Conservation (phyloP, 2,113 vertebrate species). For the Pardalotus punctatus region DNA sequence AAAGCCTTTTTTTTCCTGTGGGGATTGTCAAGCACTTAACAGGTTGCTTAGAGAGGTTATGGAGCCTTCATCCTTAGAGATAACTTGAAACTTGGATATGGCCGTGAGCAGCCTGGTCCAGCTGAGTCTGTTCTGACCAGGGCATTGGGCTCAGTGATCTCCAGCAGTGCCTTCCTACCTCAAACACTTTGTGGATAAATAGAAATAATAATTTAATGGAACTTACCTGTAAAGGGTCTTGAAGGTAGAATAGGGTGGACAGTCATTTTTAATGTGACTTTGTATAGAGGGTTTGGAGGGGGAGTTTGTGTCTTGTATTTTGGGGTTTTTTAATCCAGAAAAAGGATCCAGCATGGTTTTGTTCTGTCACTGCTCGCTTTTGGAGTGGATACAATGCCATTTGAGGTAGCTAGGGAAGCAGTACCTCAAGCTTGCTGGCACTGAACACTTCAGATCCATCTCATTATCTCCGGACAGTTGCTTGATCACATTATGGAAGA, state of each 20-base stretch:
- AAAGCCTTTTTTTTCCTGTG: not conserved
- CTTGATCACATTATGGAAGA: constrained; percentile 36
- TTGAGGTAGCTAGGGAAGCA: not conserved
- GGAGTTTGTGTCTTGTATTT: not conserved
- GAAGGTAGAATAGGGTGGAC: not conserved
- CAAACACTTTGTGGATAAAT: not conserved
- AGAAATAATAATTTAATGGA: not conserved
- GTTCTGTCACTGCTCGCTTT: not conserved
- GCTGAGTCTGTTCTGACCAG: not conserved
- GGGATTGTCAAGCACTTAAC: not conserved
- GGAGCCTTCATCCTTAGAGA: not conserved
- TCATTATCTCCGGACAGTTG: constrained; percentile 31
- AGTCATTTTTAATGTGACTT: not conserved
- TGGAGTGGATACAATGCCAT: not conserved
- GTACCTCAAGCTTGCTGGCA: constrained; percentile 32
- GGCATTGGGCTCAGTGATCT: not conserved
- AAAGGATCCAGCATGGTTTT: not conserved
- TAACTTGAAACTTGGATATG: fast-evolving
- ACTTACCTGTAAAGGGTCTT: not conserved
- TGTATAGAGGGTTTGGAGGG: not conserved
- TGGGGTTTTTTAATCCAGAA: not conserved
- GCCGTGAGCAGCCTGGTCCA: not conserved
- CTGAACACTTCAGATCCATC: constrained; percentile 5
- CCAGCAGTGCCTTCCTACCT: not conserved
- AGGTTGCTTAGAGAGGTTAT: not conserved